Conservation (phyloP, 92 coral and sea anemone species). For the Ricordea florida region DNA sequence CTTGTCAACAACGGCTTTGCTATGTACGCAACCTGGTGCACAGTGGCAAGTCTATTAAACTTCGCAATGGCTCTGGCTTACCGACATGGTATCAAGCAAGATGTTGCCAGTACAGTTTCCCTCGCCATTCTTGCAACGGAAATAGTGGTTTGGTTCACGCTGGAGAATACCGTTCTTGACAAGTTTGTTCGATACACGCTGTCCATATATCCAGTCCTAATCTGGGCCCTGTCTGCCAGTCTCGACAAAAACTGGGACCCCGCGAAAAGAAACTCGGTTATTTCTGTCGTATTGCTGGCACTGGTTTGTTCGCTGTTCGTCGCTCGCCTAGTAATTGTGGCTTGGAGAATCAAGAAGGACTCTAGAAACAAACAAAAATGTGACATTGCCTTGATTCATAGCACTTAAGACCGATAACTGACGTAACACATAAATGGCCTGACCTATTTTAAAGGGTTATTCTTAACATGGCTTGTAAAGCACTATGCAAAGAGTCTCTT, state of each 20-base stretch:
- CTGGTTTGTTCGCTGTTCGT: slow-evolving; percentile 59
- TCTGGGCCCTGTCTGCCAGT: slow-evolving; percentile 90
- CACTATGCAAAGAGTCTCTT: too few relatives aligned
- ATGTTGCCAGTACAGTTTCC: slow-evolving; percentile 61
- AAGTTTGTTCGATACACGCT: slow-evolving; percentile 71
- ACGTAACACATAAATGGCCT: too few relatives aligned
- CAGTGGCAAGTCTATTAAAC: slow-evolving; percentile 84
- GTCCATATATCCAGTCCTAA: slow-evolving; percentile 76
- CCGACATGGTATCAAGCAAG: slow-evolving; percentile 53
- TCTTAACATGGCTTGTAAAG: too few relatives aligned
- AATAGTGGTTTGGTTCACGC: slow-evolving; percentile 72
- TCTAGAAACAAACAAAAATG: too few relatives aligned
- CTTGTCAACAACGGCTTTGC: slow-evolving; percentile 88
- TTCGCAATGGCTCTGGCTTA: slow-evolving; percentile 83
- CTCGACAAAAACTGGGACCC: slow-evolving; percentile 83
- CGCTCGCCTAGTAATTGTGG: slow-evolving; percentile 62
- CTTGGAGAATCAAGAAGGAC: slow-evolving; percentile 39
- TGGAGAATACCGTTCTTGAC: slow-evolving; percentile 77
- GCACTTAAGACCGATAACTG: not conserved
- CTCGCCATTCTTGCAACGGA: slow-evolving; percentile 77
- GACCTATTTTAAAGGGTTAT: too few relatives aligned
- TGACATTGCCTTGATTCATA: too few relatives aligned
- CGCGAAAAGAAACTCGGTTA: slow-evolving; percentile 62
- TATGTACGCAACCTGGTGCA: slow-evolving; percentile 83
- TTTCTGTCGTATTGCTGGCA: slow-evolving; percentile 67